phyloP scores from a whole-genome alignment of 1,140 invertebrate genomes.

The Drosophila nikananu region DNA sequence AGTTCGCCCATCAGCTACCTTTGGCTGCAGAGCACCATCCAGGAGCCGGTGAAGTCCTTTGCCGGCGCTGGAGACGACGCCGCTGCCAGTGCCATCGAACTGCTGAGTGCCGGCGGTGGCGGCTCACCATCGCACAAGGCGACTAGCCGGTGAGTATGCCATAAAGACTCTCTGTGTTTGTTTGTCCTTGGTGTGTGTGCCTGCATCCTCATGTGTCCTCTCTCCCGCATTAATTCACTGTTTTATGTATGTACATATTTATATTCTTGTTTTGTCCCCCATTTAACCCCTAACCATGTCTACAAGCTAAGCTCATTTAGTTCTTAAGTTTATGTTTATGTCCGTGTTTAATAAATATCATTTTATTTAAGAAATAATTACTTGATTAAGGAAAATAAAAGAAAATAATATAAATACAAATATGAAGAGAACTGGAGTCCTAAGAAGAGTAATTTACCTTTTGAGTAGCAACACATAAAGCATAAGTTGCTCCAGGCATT shows the following conservation, averaged over 20 bases:
- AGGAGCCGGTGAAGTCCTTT: conserved; percentile 76
- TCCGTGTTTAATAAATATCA: conserved; percentile 39
- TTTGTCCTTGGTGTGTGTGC: conserved; percentile 14
- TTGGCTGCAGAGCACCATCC: conserved; percentile 86
- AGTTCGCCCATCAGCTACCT: conserved; percentile 86
- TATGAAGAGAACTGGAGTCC: neutral
- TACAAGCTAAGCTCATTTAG: conserved; percentile 18
- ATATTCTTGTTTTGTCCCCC: conserved; percentile 8
- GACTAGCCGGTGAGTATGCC: conserved; percentile 71
- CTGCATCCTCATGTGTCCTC: conserved; percentile 13
- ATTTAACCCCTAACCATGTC: conserved; percentile 10
- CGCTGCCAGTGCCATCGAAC: conserved; percentile 34
- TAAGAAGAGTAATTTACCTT: neutral
- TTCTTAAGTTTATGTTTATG: conserved; percentile 38
- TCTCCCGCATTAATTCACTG: neutral
- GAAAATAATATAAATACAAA: neutral
- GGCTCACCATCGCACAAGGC: conserved; percentile 64
- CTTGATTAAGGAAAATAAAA: neutral
- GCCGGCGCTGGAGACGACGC: conserved; percentile 35
- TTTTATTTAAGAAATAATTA: conserved; percentile 1
- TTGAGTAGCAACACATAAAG: neutral
- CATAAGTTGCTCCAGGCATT: neutral
- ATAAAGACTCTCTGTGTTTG: conserved; percentile 9
- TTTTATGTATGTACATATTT: neutral
- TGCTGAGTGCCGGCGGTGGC: conserved; percentile 39